Conservation (phyloP, 2,113 vertebrate genomes). For the Arothron firmamentum region DNA sequence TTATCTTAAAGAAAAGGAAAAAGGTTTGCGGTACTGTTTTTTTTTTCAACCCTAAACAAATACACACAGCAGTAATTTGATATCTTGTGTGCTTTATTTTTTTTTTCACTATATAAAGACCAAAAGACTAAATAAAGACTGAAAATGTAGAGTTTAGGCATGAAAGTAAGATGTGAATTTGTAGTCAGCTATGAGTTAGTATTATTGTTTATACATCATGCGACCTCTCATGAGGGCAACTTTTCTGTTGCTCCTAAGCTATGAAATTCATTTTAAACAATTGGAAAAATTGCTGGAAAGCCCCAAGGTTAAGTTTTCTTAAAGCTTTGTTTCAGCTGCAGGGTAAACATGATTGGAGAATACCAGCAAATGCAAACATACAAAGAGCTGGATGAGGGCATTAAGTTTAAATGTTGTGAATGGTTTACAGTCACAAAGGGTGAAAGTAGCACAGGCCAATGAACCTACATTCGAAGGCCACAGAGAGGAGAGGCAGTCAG, state of each 20-base stretch:
- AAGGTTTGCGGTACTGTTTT: too few species aligned
- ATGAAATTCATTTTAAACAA: neutral
- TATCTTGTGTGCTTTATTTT: too few species aligned
- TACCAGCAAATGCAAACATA: conserved; percentile 4
- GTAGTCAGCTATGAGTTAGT: neutral
- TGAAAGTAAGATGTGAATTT: neutral
- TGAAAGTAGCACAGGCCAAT: conserved; percentile 17
- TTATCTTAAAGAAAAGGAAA: too few species aligned
- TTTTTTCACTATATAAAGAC: too few species aligned
- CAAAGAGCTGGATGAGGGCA: conserved; percentile 1
- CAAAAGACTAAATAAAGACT: too few species aligned
- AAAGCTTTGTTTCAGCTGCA: conserved; percentile 17
- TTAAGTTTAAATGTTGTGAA: conserved; percentile 28
- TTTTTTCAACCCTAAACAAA: too few species aligned
- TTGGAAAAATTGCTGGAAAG: neutral
- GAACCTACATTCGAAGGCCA: conserved; percentile 30
- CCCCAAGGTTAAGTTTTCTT: neutral
- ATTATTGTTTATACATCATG: neutral
- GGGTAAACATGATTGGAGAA: neutral
- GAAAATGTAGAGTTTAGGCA: too few species aligned
- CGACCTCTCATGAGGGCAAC: neutral
- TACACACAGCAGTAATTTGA: too few species aligned
- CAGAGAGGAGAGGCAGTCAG: conserved; percentile 13
- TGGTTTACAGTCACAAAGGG: conserved; percentile 39
- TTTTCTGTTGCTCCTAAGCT: too few species aligned